Evolutionary conservation across 1,140 invertebrate genomes (phyloP), one percentile per base, ranked within the genome.

Genomic region (Babylonia areolata): DNA sequence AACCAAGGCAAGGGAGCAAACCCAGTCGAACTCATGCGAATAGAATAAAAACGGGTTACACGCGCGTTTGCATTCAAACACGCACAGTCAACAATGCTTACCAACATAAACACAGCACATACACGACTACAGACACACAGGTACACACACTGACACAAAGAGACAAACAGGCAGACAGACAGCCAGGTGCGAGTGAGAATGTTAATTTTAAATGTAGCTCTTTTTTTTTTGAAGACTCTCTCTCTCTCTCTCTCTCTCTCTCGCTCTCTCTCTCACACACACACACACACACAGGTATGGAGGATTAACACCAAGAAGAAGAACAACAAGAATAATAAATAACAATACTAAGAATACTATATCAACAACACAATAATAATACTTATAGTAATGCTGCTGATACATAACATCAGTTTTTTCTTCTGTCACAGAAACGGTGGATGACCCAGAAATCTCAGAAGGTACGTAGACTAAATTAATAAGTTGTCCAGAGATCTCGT

Each of bases 371-470:
- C 42, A 46, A 46, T 46, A 5, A 46, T 46, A 6, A 15, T 46
- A 15, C 5, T 46, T 6, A 46, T 64, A 64, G 23, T 31, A 69
- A 6, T 69, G 20, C 0, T n/a, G 58, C 6, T 69, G 28, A 69
- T 31, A 28, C n/a, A 73, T 73, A 35, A 73, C 12, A 73, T 3
- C 33, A 73, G 9, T 31, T 1, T 6, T 0, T 33, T 75, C 3
- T 3, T 40, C 35, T 40, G 40, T 28, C 31, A 28, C 75, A 77
- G 75, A 77, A 6, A 77, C 75, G 6, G 75, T 77, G 35, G 75
- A 77, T 40, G 75, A 77, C 20, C 75, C 75, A 40, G 75, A 77
- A 23, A 37, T 77, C 11, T 40, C 75, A 28, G 75, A 77, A 40
- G 75, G 75, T 77, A 23, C 15, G 75, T 40, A 23, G 35, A 73